These are phyloP conservation scores for Riptortus pedestris DNA, from an alignment of 1,140 invertebrate genomes.

Conservation along the genomic window DNA sequence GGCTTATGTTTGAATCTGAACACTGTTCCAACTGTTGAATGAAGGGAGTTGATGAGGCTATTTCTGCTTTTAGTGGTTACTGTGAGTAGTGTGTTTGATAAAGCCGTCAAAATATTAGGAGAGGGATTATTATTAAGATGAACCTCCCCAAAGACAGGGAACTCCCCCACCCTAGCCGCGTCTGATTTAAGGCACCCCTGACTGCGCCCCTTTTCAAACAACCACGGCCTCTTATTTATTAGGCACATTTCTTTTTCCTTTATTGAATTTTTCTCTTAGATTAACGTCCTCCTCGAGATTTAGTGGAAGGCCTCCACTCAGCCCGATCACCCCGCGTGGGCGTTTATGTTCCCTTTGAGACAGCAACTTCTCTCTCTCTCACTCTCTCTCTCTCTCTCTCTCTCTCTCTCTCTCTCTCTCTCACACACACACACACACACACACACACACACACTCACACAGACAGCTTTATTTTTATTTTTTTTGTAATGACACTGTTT, in stretches of 20 bases:
- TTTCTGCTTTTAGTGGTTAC: no score
- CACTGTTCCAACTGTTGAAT: no score
- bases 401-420: no score
- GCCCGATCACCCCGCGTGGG: background rate
- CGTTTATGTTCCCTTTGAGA: background rate
- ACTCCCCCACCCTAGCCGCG: background rate
- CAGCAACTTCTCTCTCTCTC: conserved; percentile 3
- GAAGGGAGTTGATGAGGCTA: no score
- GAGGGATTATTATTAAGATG: no score
- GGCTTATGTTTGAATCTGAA: no score
- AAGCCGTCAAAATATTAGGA: no score
- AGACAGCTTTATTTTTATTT: no score
- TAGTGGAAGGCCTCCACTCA: background rate
- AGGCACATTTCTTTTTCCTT: background rate
- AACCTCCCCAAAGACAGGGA: background rate
- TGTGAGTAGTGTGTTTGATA: no score
- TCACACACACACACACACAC: no score
- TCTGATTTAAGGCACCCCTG: background rate
- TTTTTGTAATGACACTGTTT: background rate
- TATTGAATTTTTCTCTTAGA: conserved; percentile 7
- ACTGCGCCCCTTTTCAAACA: background rate
- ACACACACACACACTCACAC: no score
- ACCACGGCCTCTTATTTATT: background rate
- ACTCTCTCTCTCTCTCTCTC: no score
- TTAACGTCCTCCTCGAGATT: background rate